Conservation (phyloP, 2,888 invertebrate genomes). For the Yponomeuta evonymella region DNA sequence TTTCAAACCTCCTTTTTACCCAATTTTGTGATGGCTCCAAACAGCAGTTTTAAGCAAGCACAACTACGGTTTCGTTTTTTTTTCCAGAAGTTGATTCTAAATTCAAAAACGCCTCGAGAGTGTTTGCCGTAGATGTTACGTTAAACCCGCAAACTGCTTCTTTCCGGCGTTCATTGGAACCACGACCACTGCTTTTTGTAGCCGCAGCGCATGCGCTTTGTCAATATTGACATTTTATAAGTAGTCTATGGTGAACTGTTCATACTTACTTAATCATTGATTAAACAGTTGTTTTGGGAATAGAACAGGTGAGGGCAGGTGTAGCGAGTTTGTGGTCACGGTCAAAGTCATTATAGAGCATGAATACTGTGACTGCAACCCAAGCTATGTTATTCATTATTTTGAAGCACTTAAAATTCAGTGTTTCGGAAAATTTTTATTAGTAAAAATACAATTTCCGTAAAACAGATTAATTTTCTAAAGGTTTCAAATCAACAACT, state of each 20-base stretch:
- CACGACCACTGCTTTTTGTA: conserved; percentile 59
- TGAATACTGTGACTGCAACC: too few species aligned
- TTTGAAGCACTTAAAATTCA: too few species aligned
- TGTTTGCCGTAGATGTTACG: conserved; percentile 62
- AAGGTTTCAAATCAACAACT: too few species aligned
- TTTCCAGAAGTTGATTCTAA: not conserved
- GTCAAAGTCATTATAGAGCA: conserved; percentile 20
- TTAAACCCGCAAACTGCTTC: conserved; percentile 61
- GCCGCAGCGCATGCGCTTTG: conserved; percentile 41
- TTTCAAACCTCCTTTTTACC: too few species aligned
- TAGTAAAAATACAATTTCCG: too few species aligned
- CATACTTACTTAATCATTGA: conserved; percentile 3
- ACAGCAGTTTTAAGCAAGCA: too few species aligned
- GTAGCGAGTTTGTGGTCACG: not conserved
- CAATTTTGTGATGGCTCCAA: too few species aligned
- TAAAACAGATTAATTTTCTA: too few species aligned
- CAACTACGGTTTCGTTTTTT: too few species aligned
- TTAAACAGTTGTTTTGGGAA: not conserved
- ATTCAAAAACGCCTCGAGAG: not conserved
- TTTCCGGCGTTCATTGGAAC: conserved; percentile 68
- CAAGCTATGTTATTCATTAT: too few species aligned
- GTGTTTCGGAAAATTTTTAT: too few species aligned
- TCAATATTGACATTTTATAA: conserved; percentile 24
- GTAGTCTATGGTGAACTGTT: conserved; percentile 2
- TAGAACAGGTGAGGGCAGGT: not conserved